Evolutionary conservation across 2,888 invertebrate species (phyloP), one percentile per base, ranked within the genome.

Genomic region (Drosophila falleni): DNA sequence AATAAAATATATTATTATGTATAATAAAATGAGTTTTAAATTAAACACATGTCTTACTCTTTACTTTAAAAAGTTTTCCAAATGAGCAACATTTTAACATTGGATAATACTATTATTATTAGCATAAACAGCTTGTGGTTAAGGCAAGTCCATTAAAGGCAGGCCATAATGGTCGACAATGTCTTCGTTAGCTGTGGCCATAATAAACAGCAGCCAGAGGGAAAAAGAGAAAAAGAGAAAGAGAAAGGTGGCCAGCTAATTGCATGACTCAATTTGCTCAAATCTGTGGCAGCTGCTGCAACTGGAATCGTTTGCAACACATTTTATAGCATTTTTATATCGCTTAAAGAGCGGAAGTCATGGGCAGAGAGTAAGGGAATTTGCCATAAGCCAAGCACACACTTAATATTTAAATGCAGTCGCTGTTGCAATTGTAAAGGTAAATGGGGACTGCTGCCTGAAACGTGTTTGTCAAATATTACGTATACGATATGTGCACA

Each of bases 401-500:
- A 69, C 71, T 71, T 51, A 51, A 62, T 60, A 60, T 74, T 62
- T 46, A 68, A 81, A 72, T 87, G 82, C 86, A 85, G 49, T 64
- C 53, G 62, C 6, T 31, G 47, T 15, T 42, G 62, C 56, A 16
- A 39, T n/a, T 39, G 54, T 15, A 19, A 23, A 42, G 29, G 54
- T 23, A 26, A 44, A 26, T 46, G 60, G n/a, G 13, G 23, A 15
- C 54, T 61, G 23, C 54, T 61, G 70, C 65, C 59, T 61, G 60
- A 66, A 68, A 58, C 71, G 53, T 71, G 82, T 76, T 83, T 85
- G 86, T 71, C 83, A 74, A 89, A 90, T 78, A 80, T 89, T 74
- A 90, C 84, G 90, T 89, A 85, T 85, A 90, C 89, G 90, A 67
- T 84, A 78, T 68, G 84, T 80, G 77, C 74, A 63, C 69, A 70